Base-by-base conservation (phyloP, 2,797 vertebrate genomes). In the Myiotriccus ornatus region DNA sequence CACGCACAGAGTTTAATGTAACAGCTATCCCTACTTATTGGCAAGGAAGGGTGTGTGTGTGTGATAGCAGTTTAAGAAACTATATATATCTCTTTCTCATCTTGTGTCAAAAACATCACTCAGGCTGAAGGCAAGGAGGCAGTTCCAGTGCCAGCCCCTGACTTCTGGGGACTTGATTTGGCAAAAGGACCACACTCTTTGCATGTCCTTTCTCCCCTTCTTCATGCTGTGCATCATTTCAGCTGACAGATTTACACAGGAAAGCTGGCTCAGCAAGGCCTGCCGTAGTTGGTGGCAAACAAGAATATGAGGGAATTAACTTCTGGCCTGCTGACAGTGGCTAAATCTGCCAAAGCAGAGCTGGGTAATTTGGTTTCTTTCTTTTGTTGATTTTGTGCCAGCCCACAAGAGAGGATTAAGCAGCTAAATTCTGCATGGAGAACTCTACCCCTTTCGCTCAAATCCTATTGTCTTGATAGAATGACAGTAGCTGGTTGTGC, bases 361-460 rank as follows among this genome's bases (percentile, higher is more conserved):
- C 98, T 96, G 98, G 98, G 98, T 98, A 99, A 99, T 99, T 99
- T 99, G 98, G 98, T 98, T 99, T 98, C 98, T 98, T 98, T 98
- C 98, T 98, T 99, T 98, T 98, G 98, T 97, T 98, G 98, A 98
- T 98, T 98, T 97, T 96, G 97, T 98, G 99, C 98, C 99, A 98
- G 98, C 97, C 97, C 98, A 98, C 98, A 98, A 98, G 98, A 98
- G 98, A 98, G 98, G 99, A 99, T 99, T 99, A 99, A 98, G 97
- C 98, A 98, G 98, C 97, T 98, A 98, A 98, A 98, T 97, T 98
- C 97, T 98, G 98, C 98, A 97, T 97, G 97, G 98, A 97, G 97
- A 98, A 96, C 97, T 97, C 97, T 97, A 97, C 97, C 97, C 96
- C 96, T 97, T 95, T 97, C 17, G 55, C 96, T 98, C 95, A 95